These are phyloP conservation scores for Brachyhypopomus gauderio DNA, from an alignment of 2,113 vertebrate species.

Conservation along the genomic window DNA sequence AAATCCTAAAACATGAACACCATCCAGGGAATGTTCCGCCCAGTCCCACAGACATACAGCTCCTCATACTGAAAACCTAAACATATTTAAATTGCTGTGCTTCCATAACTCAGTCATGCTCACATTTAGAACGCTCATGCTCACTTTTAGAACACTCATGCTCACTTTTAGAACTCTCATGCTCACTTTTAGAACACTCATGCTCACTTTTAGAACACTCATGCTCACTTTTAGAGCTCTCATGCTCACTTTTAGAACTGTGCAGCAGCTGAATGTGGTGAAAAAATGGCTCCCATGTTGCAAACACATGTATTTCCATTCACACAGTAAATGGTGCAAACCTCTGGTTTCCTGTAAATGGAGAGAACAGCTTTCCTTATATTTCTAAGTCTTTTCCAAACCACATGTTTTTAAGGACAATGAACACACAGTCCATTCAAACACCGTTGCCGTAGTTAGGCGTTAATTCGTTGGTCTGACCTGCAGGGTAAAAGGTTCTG, in stretches of 20 bases:
- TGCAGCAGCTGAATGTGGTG: background rate
- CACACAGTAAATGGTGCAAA: slow-evolving; percentile 19
- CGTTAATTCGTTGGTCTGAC: slow-evolving; percentile 1
- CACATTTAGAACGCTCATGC: no score
- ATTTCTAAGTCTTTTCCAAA: background rate
- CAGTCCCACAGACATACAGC: no score
- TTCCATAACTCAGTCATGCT: no score
- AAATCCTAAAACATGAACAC: no score
- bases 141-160: no score
- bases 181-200: background rate
- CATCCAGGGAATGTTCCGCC: no score
- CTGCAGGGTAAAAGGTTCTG: slow-evolving; percentile 33
- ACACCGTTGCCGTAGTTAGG: slow-evolving; percentile 25
- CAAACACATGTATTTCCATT: slow-evolving; percentile 28
- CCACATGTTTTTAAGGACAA: background rate
- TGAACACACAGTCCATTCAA: slow-evolving; percentile 14
- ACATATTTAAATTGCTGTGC: no score
- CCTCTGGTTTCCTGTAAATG: slow-evolving; percentile 9
- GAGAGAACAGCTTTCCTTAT: background rate
- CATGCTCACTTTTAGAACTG: background rate
- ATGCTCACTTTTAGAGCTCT: background rate
- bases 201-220: background rate
- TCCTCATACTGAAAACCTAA: no score
- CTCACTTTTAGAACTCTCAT: background rate
- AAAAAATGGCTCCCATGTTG: background rate